Evolutionary conservation across 2,113 vertebrate species (phyloP), one percentile per base, ranked within the genome.

Genomic region (Pelusios castaneus): DNA sequence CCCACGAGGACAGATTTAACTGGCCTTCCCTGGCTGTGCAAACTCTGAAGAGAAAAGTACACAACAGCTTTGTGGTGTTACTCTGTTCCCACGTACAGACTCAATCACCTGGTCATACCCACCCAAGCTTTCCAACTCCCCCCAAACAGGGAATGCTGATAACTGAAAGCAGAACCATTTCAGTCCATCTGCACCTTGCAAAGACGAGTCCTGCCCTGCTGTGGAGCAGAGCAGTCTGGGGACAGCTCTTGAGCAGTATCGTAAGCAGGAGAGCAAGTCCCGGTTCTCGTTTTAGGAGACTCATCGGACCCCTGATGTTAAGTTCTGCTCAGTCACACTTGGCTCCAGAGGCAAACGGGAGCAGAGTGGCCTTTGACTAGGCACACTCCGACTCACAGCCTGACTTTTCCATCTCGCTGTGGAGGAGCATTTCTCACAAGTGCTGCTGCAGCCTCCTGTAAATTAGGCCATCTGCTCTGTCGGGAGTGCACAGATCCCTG

Each of bases 351-450:
- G 41, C 14, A n/a, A 49, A 45, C 5, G 34, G 85, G 38, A 22
- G 38, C 58, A 41, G 77, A 31, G 0, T 45, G 58, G 51, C 47
- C 47, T 29, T 55, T 6, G 12, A 31, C 2, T 0, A n/a, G 31
- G 56, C 75, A 9, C 2, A 9, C 31, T 51, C 52, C 1, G 27
- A 6, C 22, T 56, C 73, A 5, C 0, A 0, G 22, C 67, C 27
- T n/a, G 2, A 83, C 1, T 47, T 84, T 56, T 38, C 34, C 84
- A 2, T 27, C 89, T 58, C 5, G 0, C 25, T 3, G 0, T 0
- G 25, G 14, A 1, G 9, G 0, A 0, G 27, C 0, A 5, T 24
- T 38, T 25, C 9, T 63, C 80, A 45, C 0, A 0, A 58, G 12
- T 3, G 10, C 63, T 0, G 2, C 77, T 14, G 78, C 82, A 11